Conservation (phyloP, 2,797 vertebrate genomes). For the Gambusia yucatana region DNA sequence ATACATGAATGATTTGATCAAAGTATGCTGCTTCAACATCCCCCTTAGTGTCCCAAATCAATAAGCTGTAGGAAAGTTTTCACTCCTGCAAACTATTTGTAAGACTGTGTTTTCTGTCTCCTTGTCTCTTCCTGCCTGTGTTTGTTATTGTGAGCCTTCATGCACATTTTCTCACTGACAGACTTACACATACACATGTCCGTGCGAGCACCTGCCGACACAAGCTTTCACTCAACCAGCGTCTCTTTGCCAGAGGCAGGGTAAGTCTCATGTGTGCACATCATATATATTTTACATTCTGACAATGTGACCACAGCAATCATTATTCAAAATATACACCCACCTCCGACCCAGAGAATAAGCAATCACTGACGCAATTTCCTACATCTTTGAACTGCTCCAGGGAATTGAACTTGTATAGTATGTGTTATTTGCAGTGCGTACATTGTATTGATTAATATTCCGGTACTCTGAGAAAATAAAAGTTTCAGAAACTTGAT, state of each 20-base stretch:
- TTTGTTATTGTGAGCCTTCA: constrained; percentile 31
- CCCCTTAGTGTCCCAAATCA: constrained; percentile 8
- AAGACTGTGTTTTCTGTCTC: constrained; percentile 17
- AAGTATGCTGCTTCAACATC: constrained; percentile 10
- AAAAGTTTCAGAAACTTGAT: constrained; percentile 35
- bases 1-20: constrained; percentile 24
- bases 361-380: constrained; percentile 68
- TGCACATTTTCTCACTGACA: constrained; percentile 8
- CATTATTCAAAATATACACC: constrained; percentile 69
- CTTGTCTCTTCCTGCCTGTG: constrained; percentile 27
- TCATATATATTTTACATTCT: constrained; percentile 71
- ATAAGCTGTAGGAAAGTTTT: constrained; percentile 11
- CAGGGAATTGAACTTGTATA: constrained; percentile 48
- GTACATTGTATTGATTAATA: constrained; percentile 49
- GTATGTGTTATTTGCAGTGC: constrained; percentile 44
- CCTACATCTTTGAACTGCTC: constrained; percentile 57
- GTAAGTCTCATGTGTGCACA: constrained; percentile 41
- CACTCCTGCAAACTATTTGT: constrained; percentile 12
- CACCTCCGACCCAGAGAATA: constrained; percentile 54
- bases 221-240: constrained; percentile 23
- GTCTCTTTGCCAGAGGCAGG: constrained; percentile 59
- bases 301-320: constrained; percentile 65
- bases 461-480: constrained; percentile 24
- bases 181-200: not conserved
- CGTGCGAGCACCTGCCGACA: not conserved